Conservation (phyloP, 2,888 invertebrate genomes). For the Amphipyra tragopoginis region DNA sequence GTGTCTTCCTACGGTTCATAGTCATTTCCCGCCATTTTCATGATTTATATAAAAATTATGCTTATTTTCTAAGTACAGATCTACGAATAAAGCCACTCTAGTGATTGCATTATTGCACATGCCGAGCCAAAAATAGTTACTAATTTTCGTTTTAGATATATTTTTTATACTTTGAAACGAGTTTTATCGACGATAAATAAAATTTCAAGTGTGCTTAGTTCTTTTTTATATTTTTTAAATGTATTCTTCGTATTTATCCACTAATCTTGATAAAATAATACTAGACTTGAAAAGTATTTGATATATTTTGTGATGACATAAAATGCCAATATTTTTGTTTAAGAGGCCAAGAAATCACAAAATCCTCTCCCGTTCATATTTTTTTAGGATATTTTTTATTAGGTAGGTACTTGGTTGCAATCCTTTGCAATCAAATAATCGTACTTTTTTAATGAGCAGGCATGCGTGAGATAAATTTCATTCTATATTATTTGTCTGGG, state of each 20-base stretch:
- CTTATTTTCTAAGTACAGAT: constrained; percentile 37
- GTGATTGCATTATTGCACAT: constrained; percentile 39
- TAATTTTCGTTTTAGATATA: background rate
- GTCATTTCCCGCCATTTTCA: constrained; percentile 18
- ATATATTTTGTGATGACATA: background rate
- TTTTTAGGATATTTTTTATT: background rate
- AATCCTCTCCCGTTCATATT: background rate
- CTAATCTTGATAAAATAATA: background rate
- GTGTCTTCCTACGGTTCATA: constrained; percentile 3
- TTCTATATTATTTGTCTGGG: too few relatives aligned
- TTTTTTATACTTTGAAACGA: background rate
- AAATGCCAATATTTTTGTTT: background rate
- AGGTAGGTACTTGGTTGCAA: background rate
- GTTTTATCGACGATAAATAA: background rate
- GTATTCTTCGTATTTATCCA: background rate
- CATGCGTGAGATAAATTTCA: too few relatives aligned
- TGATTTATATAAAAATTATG: constrained; percentile 48
- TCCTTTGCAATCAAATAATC: too few relatives aligned
- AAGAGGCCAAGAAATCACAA: background rate
- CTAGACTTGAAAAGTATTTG: background rate
- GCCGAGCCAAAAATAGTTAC: constrained; percentile 6
- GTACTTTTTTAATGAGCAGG: too few relatives aligned
- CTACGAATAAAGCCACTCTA: constrained; percentile 49
- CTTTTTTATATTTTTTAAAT: background rate
- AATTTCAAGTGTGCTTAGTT: background rate